Percentiles rank a stretch among this genome's conserved stretches.
Conservation (phyloP, 2,113 vertebrate genomes). For the Chaetodon auriga region DNA sequence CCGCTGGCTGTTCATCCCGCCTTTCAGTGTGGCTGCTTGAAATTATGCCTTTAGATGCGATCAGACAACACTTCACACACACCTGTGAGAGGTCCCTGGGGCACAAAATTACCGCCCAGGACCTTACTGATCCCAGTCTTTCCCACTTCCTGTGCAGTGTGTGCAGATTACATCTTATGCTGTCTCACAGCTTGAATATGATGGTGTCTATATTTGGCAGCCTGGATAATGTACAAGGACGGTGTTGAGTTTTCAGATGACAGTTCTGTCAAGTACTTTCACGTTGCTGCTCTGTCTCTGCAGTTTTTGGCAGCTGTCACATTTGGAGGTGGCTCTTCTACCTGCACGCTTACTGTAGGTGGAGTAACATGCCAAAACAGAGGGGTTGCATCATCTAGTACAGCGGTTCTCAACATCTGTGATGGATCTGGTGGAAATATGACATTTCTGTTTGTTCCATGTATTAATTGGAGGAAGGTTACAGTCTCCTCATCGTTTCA, state of each 20-base stretch:
- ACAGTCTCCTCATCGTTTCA: no score
- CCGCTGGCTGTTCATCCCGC: no score
- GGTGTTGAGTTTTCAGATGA: conserved; percentile 9
- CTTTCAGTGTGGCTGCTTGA: no score
- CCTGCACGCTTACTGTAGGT: neutral
- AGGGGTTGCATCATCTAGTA: neutral
- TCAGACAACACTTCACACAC: neutral
- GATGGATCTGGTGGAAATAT: no score
- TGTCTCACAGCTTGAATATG: neutral
- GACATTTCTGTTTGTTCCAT: no score
- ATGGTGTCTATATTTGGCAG: conserved; percentile 15
- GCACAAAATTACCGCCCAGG: no score
- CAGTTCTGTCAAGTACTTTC: conserved; percentile 11
- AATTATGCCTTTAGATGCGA: neutral
- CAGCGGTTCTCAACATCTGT: neutral
- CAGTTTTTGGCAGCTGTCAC: neutral
- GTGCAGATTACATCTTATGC: no score
- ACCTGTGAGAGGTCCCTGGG: no score
- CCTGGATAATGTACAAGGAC: neutral
- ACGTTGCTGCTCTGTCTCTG: neutral
- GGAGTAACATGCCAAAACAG: conserved; percentile 12
- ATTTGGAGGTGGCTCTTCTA: conserved; percentile 2
- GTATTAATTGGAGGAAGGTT: no score
- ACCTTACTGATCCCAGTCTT: no score
- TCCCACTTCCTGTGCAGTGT: no score